Evolutionary conservation across 2,888 invertebrate genomes (phyloP).

Genomic region (Drosophila recens): DNA sequence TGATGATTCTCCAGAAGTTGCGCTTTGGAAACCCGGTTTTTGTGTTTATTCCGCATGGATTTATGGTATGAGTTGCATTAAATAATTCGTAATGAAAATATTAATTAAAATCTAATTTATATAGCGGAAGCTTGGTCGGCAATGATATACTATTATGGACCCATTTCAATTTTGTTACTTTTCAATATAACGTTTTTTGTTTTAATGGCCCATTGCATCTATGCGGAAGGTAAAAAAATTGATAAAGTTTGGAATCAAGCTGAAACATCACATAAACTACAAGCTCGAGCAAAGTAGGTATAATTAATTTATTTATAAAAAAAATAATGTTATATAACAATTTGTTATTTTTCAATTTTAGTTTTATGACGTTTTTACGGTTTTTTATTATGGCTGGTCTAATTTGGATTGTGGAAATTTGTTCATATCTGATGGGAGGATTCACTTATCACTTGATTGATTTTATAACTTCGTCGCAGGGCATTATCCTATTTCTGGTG

Average conservation of each 20-base stretch:
- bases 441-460: constrained; percentile 16
- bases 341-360: constrained; percentile 74
- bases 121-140: constrained; percentile 65
- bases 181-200: constrained; percentile 74
- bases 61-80: constrained; percentile 83
- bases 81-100: too few relatives aligned
- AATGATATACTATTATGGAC: constrained; percentile 76
- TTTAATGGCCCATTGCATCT: constrained; percentile 69
- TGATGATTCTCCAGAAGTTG: neutral
- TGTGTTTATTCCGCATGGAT: constrained; percentile 87
- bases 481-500: constrained; percentile 60
- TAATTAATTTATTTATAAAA: neutral
- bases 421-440: constrained; percentile 86
- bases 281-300: constrained; percentile 3
- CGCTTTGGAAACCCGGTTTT: constrained; percentile 86
- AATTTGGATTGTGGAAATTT: constrained; percentile 92
- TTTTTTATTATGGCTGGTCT: constrained; percentile 93
- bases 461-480: constrained; percentile 39
- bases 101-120: neutral
- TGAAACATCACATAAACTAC: constrained; percentile 5
- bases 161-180: constrained; percentile 70
- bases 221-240: constrained; percentile 63
- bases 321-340: neutral
- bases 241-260: constrained; percentile 48
- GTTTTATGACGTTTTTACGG: constrained; percentile 91